A percentile compares a stretch with the other conserved stretches of the same genome.
Evolutionary conservation across 1,140 invertebrate genomes (phyloP).

Genomic region (Phthorimaea operculella): DNA sequence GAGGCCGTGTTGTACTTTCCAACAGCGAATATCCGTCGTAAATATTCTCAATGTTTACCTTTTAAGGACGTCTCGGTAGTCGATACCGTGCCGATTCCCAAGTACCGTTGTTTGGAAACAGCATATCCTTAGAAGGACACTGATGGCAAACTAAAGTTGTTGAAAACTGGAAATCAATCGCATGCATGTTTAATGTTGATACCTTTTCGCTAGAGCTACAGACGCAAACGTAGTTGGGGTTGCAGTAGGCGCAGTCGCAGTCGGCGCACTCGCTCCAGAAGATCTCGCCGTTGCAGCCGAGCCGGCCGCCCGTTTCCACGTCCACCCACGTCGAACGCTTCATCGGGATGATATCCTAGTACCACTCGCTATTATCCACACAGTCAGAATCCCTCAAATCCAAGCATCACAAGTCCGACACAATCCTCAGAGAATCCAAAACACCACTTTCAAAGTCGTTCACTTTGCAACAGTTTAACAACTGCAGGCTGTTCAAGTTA

Average conservation of each 20-base stretch:
- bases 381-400: slow-evolving; percentile 14
- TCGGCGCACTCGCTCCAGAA: slow-evolving; percentile 67
- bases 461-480: slow-evolving; percentile 4
- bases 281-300: slow-evolving; percentile 68
- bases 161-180: not conserved
- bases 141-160: not conserved
- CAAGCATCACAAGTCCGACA: slow-evolving; percentile 27
- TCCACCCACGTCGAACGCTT: slow-evolving; percentile 67
- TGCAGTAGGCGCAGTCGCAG: slow-evolving; percentile 66
- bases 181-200: slow-evolving; percentile 11
- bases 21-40: not conserved
- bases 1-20: not conserved
- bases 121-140: not conserved
- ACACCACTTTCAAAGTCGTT: not conserved
- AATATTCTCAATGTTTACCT: not conserved
- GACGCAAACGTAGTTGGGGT: slow-evolving; percentile 68
- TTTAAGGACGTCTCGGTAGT: not conserved
- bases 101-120: not conserved
- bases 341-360: slow-evolving; percentile 50
- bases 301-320: slow-evolving; percentile 63
- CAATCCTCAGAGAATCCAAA: not conserved
- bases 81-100: not conserved
- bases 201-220: slow-evolving; percentile 69
- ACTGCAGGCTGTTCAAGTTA: not conserved
- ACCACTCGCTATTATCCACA: slow-evolving; percentile 22